Conservation (phyloP, 2,113 vertebrate genomes). For the Ageneiosus marmoratus region DNA sequence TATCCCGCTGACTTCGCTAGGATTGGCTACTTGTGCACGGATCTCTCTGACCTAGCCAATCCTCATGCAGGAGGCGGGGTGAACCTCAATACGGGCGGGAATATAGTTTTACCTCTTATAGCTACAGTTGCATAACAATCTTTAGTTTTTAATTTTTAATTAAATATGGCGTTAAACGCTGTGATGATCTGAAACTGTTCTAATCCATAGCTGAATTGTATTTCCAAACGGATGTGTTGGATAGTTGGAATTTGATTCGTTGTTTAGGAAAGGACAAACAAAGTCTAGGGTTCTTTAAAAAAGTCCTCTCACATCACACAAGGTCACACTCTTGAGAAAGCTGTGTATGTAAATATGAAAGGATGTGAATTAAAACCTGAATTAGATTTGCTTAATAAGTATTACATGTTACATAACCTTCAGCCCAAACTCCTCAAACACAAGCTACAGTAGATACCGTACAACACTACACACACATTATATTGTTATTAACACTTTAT, state of each 20-base stretch:
- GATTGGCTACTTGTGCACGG: neutral
- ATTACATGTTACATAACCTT: neutral
- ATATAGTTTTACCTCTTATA: neutral
- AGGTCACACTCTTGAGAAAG: neutral
- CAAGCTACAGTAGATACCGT: neutral
- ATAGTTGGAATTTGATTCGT: neutral
- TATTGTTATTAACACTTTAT: neutral
- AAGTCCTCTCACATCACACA: neutral
- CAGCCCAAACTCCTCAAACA: neutral
- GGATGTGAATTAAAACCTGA: neutral
- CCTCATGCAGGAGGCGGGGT: neutral
- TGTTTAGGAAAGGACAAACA: conserved; percentile 3
- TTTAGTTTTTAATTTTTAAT: neutral
- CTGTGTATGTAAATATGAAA: neutral
- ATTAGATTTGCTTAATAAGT: too few species aligned
- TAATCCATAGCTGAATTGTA: neutral
- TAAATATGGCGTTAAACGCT: neutral
- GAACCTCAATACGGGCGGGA: neutral
- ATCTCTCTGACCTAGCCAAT: neutral
- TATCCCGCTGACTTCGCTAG: neutral
- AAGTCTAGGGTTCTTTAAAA: neutral
- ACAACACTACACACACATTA: neutral
- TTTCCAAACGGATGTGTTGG: neutral
- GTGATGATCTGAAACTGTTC: neutral
- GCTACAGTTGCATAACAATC: neutral